Evolutionary conservation across 2,113 vertebrate genomes (phyloP), one percentile per base, ranked within the genome.

Genomic region (Lophura nycthemera): DNA sequence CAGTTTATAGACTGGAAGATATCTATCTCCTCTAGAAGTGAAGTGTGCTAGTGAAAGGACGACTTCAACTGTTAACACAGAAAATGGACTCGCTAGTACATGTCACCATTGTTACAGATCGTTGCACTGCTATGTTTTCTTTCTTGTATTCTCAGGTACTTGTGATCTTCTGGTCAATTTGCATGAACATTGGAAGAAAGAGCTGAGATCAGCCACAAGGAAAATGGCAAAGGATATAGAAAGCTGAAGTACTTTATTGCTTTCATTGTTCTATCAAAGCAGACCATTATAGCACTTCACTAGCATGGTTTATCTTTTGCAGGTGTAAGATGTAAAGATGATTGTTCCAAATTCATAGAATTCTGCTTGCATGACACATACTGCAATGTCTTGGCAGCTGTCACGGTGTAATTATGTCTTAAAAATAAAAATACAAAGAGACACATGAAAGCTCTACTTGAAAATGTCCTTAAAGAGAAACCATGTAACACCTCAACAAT

Each of bases 391-490:
- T 29, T 75, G 63, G 24, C 6, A 54, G 59, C 60, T 63, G 25
- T 70, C 60, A 70, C 18, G 72, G 5, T 67, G 57, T 34, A 90
- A 71, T 57, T 65, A 38, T 29, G 27, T 45, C 38, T 47, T 74
- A 11, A 64, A 66, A 78, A 92, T 43, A 82, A 11, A 24, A 48
- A 48, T 22, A 22, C 24, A 54, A 54, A 30, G 21, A 24, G 21
- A 24, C 32, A 17, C 25, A 59, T 48, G 86, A 83, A 92, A 94
- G 22, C 11, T 84, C 20, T 69, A 13, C 27, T 66, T 72, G 29
- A 82, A 94, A 95, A 52, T 57, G 0, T 8, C 38, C 36, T 77
- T 92, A 22, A 82, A 75, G 69, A 52, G 5, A 74, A 91, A 80
- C 71, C 34, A 57, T 22, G 17, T 27, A 76, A 9, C 11, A 88